Base-by-base conservation (phyloP, 1,140 invertebrate species). In the Brachionus koreanus region DNA sequence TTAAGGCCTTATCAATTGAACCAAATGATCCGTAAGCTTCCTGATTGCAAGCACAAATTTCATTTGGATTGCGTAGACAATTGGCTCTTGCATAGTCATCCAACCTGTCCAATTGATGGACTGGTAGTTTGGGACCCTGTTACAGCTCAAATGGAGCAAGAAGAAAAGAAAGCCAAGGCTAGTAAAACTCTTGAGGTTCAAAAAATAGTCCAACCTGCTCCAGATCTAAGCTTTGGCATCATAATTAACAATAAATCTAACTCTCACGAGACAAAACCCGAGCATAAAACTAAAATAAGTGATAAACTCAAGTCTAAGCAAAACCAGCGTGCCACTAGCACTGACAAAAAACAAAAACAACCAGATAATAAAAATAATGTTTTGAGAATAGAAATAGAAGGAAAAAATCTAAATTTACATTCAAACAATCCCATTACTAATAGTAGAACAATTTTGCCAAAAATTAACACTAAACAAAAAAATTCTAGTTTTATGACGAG, bases 31-130 rank as follows among this genome's bases (percentile, higher is more conserved):
- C 83, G 87, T 37, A 86, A 84, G 77, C 82, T 88, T 43, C 88
- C 88, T n/a, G 29, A 42, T 39, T 88, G 87, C 79, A 84, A 85
- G 83, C 87, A 88, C 69, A 87, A 86, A 86, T 86, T 87, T 13
- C 79, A 82, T 52, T 13, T 35, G 7, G 79, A 82, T n/a, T 82
- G 79, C 35, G 67, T 82, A 12, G 79, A 65, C 37, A 82, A 82
- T 76, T 88, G 88, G 87, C 84, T 89, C 0, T 83, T 89, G 7
- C 87, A 89, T 81, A 86, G 85, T 2, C 85, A 85, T 67, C 85
- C 87, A 3, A 87, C 85, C 7, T 89, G 88, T 85, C 88, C 88
- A 12, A 83, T 87, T 12, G 87, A 88, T 85, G 87, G 87, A 16
- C 65, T 83, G 6, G 82, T 83, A 5, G 79, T 82, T 10, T 82